Evolutionary conservation across 2,113 vertebrate species (phyloP), one percentile per base, ranked within the genome.

Genomic region (Otus sunia): DNA sequence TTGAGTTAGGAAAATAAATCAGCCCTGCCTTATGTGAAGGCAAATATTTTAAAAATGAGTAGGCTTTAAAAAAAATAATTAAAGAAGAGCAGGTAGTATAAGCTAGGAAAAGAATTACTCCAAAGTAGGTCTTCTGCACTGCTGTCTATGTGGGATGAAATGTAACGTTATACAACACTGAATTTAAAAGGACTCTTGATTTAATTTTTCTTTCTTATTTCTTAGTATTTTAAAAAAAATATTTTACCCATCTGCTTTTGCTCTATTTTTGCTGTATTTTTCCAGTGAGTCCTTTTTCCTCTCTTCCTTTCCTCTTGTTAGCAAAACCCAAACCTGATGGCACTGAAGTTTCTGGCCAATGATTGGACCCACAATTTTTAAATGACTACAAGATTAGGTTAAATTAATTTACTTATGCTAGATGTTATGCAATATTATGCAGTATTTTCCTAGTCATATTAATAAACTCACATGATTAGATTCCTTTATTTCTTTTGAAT

Each of bases 251-350:
- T 92, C 89, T 90, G 69, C 21, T 86, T 92, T 90, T 86, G 55
- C 20, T 92, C 53, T 66, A 18, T 55, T 80, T 95, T 87, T 75
- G 6, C 73, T 82, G 77, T 94, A 60, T 82, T 96, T 96, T 96
- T 93, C 81, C 94, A 93, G 10, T 26, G 36, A 56, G 14, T 72
- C 34, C 63, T 66, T 76, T 75, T 78, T 84, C 23, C 84, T 71
- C 9, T 68, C 4, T 56, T 92, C 39, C 43, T 58, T 92, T 84
- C 19, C 21, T 82, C 43, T 85, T 17, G 3, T 56, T 73, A 88
- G 32, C 34, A 93, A 82, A 96, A 86, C 6, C 22, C 49, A 93
- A 15, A 79, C 27, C n/a, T 52, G 75, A 52, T 90, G 72, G 13
- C n/a, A 36, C 4, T 83, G 53, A 74, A 73, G 49, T 73, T 92